These are phyloP conservation scores for Miichthys miiuy DNA, from an alignment of 2,797 vertebrate species.

Conservation along the genomic window DNA sequence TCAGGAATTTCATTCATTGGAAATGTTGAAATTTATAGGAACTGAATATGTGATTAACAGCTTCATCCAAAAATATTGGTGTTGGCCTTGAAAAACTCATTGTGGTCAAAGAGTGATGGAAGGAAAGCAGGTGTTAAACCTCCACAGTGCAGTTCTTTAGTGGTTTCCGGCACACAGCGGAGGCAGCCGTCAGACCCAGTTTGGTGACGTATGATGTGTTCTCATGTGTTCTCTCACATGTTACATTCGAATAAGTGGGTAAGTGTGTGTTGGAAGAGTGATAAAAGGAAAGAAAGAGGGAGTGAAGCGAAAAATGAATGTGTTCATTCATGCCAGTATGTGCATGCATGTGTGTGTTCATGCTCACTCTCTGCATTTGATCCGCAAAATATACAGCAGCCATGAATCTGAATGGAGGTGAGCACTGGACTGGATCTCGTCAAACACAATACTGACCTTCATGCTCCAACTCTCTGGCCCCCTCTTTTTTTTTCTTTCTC, in stretches of 20 bases:
- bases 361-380: slow-evolving; percentile 48
- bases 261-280: slow-evolving; percentile 44
- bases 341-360: slow-evolving; percentile 47
- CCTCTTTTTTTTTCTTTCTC: slow-evolving; percentile 33
- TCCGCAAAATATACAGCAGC: slow-evolving; percentile 48
- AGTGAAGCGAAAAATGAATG: slow-evolving; percentile 43
- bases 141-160: slow-evolving; percentile 1
- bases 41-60: background rate
- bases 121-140: slow-evolving; percentile 43
- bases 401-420: slow-evolving; percentile 39
- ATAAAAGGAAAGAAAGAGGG: slow-evolving; percentile 29
- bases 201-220: slow-evolving; percentile 17
- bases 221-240: slow-evolving; percentile 25
- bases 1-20: background rate
- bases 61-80: slow-evolving; percentile 10
- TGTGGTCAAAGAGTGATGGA: background rate
- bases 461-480: slow-evolving; percentile 35
- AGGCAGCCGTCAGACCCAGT: slow-evolving; percentile 2
- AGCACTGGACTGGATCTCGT: slow-evolving; percentile 36
- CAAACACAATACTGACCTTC: slow-evolving; percentile 64
- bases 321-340: slow-evolving; percentile 54
- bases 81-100: background rate
- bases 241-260: slow-evolving; percentile 22
- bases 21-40: background rate
- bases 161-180: slow-evolving; percentile 22